These are phyloP conservation scores for Phaethon lepturus DNA, from an alignment of 2,113 vertebrate genomes.

Conservation along the genomic window DNA sequence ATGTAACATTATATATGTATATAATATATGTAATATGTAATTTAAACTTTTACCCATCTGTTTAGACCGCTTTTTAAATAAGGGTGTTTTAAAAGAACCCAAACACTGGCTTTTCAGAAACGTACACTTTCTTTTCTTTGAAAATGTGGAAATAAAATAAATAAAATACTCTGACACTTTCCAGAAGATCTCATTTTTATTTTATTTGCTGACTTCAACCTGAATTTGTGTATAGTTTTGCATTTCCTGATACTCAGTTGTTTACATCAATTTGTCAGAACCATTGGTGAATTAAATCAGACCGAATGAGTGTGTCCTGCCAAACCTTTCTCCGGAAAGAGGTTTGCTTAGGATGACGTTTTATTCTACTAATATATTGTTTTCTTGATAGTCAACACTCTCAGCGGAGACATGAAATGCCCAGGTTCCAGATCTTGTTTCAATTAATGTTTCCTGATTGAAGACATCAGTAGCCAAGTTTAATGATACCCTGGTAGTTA, in stretches of 20 bases:
- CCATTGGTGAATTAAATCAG: background rate
- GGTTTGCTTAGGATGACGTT: background rate
- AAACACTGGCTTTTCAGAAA: background rate
- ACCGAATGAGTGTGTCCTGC: background rate
- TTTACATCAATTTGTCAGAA: background rate
- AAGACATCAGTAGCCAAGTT: background rate
- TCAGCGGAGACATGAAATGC: background rate
- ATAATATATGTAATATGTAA: background rate
- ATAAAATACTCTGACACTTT: background rate
- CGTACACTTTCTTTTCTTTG: background rate
- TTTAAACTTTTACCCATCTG: background rate
- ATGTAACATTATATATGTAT: too few relatives aligned
- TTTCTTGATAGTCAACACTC: background rate
- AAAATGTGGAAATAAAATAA: background rate
- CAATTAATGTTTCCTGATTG: background rate
- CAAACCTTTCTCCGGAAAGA: background rate
- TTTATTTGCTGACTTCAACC: background rate
- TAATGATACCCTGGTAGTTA: background rate
- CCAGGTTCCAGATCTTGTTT: background rate
- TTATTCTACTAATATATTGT: background rate
- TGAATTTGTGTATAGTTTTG: background rate
- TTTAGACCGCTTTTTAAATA: background rate
- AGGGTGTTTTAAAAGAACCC: background rate
- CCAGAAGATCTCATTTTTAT: background rate
- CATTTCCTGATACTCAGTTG: background rate